Conservation (phyloP, 2,113 vertebrate genomes). For the Coracopsis vasa region DNA sequence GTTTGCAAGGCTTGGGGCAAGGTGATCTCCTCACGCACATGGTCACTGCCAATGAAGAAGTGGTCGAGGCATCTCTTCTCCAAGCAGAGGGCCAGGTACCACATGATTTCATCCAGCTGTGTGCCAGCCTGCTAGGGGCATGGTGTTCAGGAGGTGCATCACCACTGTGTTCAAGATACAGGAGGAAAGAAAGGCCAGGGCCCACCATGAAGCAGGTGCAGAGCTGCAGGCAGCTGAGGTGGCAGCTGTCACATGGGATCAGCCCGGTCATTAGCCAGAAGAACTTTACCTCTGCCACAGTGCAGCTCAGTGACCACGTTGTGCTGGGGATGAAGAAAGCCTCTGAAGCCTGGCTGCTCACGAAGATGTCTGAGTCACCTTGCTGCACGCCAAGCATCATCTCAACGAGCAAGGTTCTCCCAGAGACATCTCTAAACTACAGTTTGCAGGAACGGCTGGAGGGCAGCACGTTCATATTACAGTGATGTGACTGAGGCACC, state of each 20-base stretch:
- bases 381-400: not conserved
- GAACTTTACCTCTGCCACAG: not conserved
- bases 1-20: not conserved
- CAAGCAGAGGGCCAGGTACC: not conserved
- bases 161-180: not conserved
- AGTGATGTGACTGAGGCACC: too few species aligned
- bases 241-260: too few species aligned
- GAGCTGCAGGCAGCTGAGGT: too few species aligned
- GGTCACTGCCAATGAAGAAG: accelerated
- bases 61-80: not conserved
- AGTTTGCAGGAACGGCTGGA: not conserved
- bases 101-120: not conserved
- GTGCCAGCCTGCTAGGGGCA: not conserved
- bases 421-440: not conserved
- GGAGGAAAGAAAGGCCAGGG: not conserved
- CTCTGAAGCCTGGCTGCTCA: not conserved
- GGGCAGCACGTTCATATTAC: not conserved
- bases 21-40: not conserved
- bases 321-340: too few species aligned
- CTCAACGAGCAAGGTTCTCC: not conserved
- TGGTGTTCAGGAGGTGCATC: not conserved
- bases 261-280: not conserved
- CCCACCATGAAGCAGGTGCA: too few species aligned
- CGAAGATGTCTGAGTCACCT: not conserved
- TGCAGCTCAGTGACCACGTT: not conserved